These are phyloP conservation scores for Lasioglossum marginatum DNA, from an alignment of 2,888 invertebrate genomes.

Conservation along the genomic window DNA sequence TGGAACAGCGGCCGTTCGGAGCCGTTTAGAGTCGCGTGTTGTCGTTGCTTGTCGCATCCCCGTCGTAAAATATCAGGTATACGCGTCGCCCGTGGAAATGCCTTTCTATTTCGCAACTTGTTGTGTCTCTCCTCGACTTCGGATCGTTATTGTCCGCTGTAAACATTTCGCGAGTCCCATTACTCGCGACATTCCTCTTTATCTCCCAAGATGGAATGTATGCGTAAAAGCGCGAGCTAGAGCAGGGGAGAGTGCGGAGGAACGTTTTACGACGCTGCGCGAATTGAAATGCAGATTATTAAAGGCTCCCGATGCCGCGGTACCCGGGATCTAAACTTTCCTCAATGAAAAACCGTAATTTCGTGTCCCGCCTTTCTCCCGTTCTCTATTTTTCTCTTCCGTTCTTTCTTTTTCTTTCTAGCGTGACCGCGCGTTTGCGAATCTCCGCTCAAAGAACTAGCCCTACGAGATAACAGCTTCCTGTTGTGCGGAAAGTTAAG, in stretches of 20 bases:
- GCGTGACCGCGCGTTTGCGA: background rate
- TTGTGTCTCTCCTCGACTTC: slow-evolving; percentile 1
- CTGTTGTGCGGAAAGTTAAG: background rate
- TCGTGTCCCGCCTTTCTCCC: background rate
- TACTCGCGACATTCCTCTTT: slow-evolving; percentile 19
- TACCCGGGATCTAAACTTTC: background rate
- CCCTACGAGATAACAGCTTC: background rate
- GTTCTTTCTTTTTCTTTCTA: background rate
- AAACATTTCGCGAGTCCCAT: slow-evolving; percentile 15
- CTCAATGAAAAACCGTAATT: background rate
- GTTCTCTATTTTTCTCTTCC: background rate
- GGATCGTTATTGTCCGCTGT: slow-evolving; percentile 14
- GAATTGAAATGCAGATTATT: slow-evolving; percentile 16
- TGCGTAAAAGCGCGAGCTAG: background rate
- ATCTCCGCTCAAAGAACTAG: background rate
- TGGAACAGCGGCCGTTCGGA: background rate
- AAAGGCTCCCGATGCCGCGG: background rate
- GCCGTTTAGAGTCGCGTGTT: background rate
- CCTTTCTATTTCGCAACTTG: slow-evolving; percentile 18
- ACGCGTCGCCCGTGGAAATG: background rate
- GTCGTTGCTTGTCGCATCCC: background rate
- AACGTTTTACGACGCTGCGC: background rate
- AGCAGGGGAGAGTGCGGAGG: background rate
- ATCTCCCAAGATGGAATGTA: slow-evolving; percentile 11
- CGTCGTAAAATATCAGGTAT: slow-evolving; percentile 14